Evolutionary conservation across 1,140 invertebrate species (phyloP), one percentile per base, ranked within the genome.

Genomic region (Heterodera carotae): DNA sequence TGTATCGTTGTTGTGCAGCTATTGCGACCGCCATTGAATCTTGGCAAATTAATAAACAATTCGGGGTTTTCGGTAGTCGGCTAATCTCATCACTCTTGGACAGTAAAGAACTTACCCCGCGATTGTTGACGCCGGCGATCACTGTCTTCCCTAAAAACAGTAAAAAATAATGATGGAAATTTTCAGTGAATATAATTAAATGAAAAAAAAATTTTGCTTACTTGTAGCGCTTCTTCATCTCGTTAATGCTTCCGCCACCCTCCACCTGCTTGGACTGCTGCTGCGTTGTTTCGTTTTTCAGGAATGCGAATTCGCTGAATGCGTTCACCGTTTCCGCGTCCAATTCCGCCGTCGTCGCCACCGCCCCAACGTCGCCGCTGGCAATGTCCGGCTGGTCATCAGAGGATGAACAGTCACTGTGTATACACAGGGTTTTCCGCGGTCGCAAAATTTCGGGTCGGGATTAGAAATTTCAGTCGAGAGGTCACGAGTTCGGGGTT

Each of bases 241-340:
- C 27, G 25, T 62, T n/a, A 39, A 39, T 39, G 36, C 36, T 39
- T n/a, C n/a, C 36, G 4, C 36, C 36, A 6, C 36, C 36, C 36
- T 39, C 36, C 70, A 73, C 31, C 53, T 2, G 34, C n/a, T 60
- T 48, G 7, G 39, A 12, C 15, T 53, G 15, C 56, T n/a, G 27
- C 4, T 29, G 59, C 6, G 48, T 2, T 22, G 2, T 48, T 48
- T 84, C 80, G 36, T 18, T 84, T 76, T 43, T 84, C 80, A 84
- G 64, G 67, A 85, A 84, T 18, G 64, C 53, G 64, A 85, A 84
- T 67, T 85, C 82, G 53, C 84, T 75, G 18, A 84, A 67, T 0
- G 80, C 83, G 34, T 83, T 68, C 12, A 67, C 77, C 36, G 83
- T 72, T n/a, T 85, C 84, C 10, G 68, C 67, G 75, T 86, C 85